Conservation (phyloP, 2,113 vertebrate species). For the Todiramphus saurophagus region DNA sequence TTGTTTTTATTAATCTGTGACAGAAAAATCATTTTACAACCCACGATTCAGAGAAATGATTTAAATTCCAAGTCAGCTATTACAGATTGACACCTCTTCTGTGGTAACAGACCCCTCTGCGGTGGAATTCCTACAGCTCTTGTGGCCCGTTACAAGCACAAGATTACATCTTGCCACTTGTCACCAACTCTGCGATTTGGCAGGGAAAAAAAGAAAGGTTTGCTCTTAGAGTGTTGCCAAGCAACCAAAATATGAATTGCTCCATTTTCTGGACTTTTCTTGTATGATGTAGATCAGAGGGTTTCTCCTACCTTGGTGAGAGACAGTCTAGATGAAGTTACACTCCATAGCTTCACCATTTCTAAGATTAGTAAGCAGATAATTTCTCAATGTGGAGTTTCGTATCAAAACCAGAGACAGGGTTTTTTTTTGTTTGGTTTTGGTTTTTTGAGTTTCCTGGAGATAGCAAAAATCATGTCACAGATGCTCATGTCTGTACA, state of each 20-base stretch:
- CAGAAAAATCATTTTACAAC: not conserved
- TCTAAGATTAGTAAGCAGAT: not conserved
- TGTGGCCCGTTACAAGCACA: not conserved
- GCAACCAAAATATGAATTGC: slow-evolving; percentile 35
- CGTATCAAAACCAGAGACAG: not conserved
- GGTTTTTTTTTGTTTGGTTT: too few species aligned
- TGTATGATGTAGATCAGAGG: not conserved
- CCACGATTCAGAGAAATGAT: not conserved
- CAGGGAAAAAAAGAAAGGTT: not conserved
- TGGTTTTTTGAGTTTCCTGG: not conserved
- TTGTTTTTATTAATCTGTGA: not conserved
- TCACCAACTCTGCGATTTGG: not conserved
- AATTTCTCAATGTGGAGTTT: not conserved
- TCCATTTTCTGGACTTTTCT: slow-evolving; percentile 14
- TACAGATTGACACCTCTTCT: not conserved
- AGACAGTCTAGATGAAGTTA: not conserved
- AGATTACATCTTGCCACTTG: not conserved
- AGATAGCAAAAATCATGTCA: not conserved
- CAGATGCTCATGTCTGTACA: not conserved
- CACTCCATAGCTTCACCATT: not conserved
- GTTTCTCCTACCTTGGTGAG: not conserved
- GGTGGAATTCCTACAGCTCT: not conserved
- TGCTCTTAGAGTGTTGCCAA: slow-evolving; percentile 23
- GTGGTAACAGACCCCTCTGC: not conserved
- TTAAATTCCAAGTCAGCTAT: not conserved